phyloP scores from a whole-genome alignment of 2,113 vertebrate genomes.

The Hemicordylus capensis region DNA sequence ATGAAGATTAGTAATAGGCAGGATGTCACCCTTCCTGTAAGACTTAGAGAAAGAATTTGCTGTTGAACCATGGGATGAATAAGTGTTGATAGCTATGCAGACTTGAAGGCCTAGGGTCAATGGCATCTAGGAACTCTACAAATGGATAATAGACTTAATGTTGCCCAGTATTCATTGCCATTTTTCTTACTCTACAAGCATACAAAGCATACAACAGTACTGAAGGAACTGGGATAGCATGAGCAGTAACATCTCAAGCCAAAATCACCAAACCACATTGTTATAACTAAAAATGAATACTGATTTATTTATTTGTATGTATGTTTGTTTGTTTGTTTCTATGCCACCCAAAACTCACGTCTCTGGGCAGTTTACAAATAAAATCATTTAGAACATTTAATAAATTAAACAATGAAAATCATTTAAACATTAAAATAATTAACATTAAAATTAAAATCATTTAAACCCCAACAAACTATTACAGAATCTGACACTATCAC shows the following conservation, averaged over 20 bases:
- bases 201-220: neutral
- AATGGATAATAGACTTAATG: neutral
- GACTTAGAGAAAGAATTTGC: neutral
- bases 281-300: neutral
- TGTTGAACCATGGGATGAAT: neutral
- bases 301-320: too few species aligned
- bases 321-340: too few species aligned
- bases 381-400: too few species aligned
- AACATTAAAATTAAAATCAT: too few species aligned
- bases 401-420: too few species aligned
- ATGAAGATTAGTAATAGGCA: neutral
- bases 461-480: too few species aligned
- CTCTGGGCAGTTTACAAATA: too few species aligned
- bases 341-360: too few species aligned
- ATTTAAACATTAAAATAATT: too few species aligned
- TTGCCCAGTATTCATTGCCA: neutral
- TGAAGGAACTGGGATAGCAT: neutral
- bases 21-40: neutral
- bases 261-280: fast-evolving
- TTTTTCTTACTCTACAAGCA: neutral
- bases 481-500: neutral
- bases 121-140: neutral
- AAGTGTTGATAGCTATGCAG: neutral
- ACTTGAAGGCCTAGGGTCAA: neutral
- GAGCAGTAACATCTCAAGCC: fast-evolving